Evolutionary conservation across 1,140 invertebrate species (phyloP), one percentile per base, ranked within the genome.

Genomic region (Pristionchus pacificus): DNA sequence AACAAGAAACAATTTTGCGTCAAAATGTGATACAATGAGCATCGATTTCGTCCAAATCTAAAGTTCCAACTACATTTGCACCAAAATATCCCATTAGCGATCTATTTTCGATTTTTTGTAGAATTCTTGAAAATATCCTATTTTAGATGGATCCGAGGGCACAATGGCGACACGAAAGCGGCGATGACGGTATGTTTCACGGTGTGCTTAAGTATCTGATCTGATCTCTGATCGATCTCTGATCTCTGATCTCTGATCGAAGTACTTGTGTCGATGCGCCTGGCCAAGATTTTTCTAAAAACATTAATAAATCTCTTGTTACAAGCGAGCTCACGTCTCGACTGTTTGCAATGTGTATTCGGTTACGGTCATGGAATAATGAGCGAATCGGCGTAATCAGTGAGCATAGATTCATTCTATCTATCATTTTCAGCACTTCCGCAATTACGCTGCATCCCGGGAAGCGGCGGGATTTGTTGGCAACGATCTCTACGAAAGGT

Each of bases 61-160:
- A n/a, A n/a, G n/a, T n/a, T n/a, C n/a, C n/a, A n/a, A n/a, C n/a
- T n/a, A n/a, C n/a, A n/a, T n/a, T n/a, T n/a, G n/a, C n/a, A n/a
- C n/a, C n/a, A n/a, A n/a, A n/a, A n/a, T n/a, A n/a, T n/a, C n/a
- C n/a, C n/a, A n/a, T n/a, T n/a, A n/a, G n/a, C n/a, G n/a, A n/a
- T n/a, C n/a, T n/a, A n/a, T n/a, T n/a, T n/a, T n/a, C n/a, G n/a
- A n/a, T n/a, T n/a, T n/a, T n/a, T n/a, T n/a, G n/a, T n/a, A n/a
- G n/a, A n/a, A n/a, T n/a, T n/a, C n/a, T n/a, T n/a, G n/a, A n/a
- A n/a, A n/a, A n/a, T n/a, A n/a, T n/a, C n/a, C n/a, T n/a, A n/a
- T n/a, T n/a, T n/a, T n/a, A 58, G 71, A 62, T 73, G 71, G 71
- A 32, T 73, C n/a, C 25, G 71, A 28, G 71, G 71, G 19, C 68